Base-by-base conservation (phyloP, 2,113 vertebrate genomes). In the Capricornis sumatraensis region DNA sequence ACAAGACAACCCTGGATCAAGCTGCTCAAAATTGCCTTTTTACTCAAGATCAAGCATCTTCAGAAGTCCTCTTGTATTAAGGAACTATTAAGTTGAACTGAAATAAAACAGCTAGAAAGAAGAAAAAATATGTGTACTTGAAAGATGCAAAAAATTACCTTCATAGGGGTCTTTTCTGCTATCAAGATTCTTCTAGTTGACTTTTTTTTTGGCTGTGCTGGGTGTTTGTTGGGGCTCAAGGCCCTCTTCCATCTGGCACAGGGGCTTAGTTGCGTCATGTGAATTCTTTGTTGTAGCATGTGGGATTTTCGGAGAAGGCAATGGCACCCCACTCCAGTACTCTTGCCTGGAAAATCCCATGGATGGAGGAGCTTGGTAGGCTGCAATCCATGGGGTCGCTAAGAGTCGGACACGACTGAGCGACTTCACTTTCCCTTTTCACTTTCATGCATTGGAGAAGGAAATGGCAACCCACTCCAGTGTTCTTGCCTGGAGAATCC, bases 71-170 rank as follows among this genome's bases (percentile, higher is more conserved):
- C 25, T 9, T 86, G 82, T 64, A 94, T 50, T 89, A 50, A 93
- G 97, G 62, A 94, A 43, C 33, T 89, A 43, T 95, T 97, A 85
- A 79, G 47, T 96, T 97, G 71, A 93, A 81, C 64, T 89, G 71
- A 62, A 88, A 96, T 12, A 79, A n/a, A 98, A 71, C 45, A 64
- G 88, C 62, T 96, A 90, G 57, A 64, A 93, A 89, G 53, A 60
- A 58, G 57, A 27, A 52, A 94, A 53, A 13, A 83, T 96, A 95
- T 0, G 1, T 94, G 36, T 85, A 11, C 25, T 96, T 91, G 71
- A 96, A 97, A 94, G 0, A 10, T 55, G 4, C 76, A 45, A 25
- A 43, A 89, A 36, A 30, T 45, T 14, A 7, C 15, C 17, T 91
- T 60, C 52, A 19, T n/a, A n/a, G 60, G 91, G 33, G 8, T 52